Conservation (phyloP, 2,113 vertebrate species). For the Tachysurus vachellii region DNA sequence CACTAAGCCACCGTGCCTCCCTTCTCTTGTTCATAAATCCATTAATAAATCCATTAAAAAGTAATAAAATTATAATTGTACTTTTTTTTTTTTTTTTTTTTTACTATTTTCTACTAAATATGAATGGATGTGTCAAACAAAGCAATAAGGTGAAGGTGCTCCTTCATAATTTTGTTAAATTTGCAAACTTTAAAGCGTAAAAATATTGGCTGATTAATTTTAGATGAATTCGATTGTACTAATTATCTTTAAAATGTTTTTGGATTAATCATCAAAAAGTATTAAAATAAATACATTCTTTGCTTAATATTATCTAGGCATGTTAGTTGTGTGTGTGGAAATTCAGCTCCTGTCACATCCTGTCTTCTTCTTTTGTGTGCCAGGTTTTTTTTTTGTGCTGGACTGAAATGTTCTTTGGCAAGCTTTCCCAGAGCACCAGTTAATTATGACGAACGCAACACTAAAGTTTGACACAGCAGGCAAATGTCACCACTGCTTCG, state of each 20-base stretch:
- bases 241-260: not conserved
- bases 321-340: not conserved
- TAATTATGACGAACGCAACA: not conserved
- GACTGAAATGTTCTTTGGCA: slow-evolving; percentile 14
- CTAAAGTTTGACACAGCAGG: not conserved
- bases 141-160: not conserved
- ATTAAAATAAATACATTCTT: not conserved
- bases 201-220: not conserved
- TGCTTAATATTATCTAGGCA: not conserved
- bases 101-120: not conserved
- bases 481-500: slow-evolving; percentile 23
- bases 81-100: not conserved
- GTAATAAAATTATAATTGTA: not conserved
- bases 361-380: not conserved
- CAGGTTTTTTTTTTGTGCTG: not conserved
- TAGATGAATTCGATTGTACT: not conserved
- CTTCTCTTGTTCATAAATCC: no score
- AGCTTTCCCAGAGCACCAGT: slow-evolving; percentile 8
- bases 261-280: not conserved
- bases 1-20: no score
- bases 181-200: not conserved
- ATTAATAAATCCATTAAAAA: not conserved
- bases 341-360: not conserved
- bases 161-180: not conserved
- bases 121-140: not conserved